Evolutionary conservation across 2,113 vertebrate species (phyloP).

Genomic region (Oreochromis aureus): DNA sequence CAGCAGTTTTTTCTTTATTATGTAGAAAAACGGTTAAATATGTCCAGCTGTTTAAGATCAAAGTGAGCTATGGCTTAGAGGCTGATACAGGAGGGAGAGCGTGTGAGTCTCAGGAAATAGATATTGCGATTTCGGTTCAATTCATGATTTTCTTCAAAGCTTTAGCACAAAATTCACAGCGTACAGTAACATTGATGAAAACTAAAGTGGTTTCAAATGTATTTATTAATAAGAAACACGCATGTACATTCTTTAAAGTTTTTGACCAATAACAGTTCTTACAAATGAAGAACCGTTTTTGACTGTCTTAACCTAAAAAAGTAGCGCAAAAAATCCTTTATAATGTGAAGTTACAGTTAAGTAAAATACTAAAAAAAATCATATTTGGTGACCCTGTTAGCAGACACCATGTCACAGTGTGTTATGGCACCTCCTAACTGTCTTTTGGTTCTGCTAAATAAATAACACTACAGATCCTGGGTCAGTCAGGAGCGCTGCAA

Average conservation of each 20-base stretch:
- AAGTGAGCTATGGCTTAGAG: not conserved
- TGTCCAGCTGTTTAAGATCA: not conserved
- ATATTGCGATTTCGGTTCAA: not conserved
- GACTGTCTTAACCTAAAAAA: not conserved
- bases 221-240: not conserved
- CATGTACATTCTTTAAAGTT: not conserved
- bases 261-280: not conserved
- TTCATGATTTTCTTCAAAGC: not conserved
- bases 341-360: not conserved
- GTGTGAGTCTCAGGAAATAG: not conserved
- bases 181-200: not conserved
- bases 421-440: not conserved
- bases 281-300: not conserved
- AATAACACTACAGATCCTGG: not conserved
- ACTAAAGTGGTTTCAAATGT: not conserved
- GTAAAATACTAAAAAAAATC: not conserved
- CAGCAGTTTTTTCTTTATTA: not conserved
- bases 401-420: rapidly evolving
- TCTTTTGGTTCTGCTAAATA: not conserved
- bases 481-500: not conserved
- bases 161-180: not conserved
- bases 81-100: not conserved
- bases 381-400: not conserved
- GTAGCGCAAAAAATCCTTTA: not conserved
- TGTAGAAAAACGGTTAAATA: no score